A percentile compares a stretch with the other conserved stretches of the same genome.
Conservation (phyloP, 1,140 invertebrate genomes). For the Lineus longissimus region DNA sequence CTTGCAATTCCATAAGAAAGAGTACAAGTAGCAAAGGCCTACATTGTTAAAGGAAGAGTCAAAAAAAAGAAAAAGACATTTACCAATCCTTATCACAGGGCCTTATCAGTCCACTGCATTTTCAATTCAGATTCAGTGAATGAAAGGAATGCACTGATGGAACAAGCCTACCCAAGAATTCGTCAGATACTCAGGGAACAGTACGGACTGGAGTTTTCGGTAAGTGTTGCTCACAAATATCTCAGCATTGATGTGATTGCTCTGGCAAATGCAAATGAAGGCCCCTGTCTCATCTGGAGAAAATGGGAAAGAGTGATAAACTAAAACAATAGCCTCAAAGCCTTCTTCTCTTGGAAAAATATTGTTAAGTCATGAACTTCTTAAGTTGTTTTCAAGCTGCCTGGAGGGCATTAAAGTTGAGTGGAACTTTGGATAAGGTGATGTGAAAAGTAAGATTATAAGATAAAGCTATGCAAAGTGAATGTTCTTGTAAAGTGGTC, state of each 20-base stretch:
- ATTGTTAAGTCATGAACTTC: background rate
- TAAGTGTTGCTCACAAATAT: background rate
- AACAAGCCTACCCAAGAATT: constrained; percentile 88
- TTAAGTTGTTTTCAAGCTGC: background rate
- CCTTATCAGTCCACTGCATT: too few relatives aligned
- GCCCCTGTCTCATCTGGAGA: background rate
- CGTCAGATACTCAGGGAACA: constrained; percentile 81
- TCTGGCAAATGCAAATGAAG: background rate
- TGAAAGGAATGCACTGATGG: constrained; percentile 95
- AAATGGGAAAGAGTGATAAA: background rate
- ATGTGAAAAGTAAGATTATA: too few relatives aligned
- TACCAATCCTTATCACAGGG: too few relatives aligned
- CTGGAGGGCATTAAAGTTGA: background rate
- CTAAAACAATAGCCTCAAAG: background rate
- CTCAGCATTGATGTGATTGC: too few relatives aligned
- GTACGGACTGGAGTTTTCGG: constrained; percentile 8
- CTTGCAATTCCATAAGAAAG: too few relatives aligned
- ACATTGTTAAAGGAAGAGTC: too few relatives aligned
- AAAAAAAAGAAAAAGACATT: too few relatives aligned
- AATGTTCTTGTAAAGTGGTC: too few relatives aligned
- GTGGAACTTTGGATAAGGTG: too few relatives aligned
- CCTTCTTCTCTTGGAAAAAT: background rate
- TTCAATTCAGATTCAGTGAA: constrained; percentile 76
- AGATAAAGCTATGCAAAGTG: too few relatives aligned
- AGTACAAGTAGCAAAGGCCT: too few relatives aligned